These are phyloP conservation scores for Drosophila mercatorum DNA, from an alignment of 2,888 invertebrate species.

Conservation along the genomic window DNA sequence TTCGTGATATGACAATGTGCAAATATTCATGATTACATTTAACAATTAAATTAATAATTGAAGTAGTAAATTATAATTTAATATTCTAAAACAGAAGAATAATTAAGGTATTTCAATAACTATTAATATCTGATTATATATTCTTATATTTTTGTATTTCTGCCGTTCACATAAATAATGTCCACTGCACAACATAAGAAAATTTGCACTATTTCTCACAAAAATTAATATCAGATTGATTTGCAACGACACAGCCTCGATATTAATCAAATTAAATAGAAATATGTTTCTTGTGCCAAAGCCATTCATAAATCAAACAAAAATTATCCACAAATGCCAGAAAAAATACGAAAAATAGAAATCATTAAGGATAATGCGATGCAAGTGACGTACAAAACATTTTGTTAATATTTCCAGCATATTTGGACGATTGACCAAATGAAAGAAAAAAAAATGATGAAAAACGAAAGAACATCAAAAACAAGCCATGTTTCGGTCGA, in stretches of 20 bases:
- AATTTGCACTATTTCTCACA: not conserved
- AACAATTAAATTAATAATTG: not conserved
- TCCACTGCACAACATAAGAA: not conserved
- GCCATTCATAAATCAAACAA: conserved; percentile 55
- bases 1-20: not conserved
- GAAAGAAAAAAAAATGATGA: conserved; percentile 15
- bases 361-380: conserved; percentile 51
- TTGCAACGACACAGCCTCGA: conserved; percentile 15
- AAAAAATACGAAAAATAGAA: conserved; percentile 14
- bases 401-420: conserved; percentile 54
- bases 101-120: no score
- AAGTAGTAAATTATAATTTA: not conserved
- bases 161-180: not conserved
- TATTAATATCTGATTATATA: not conserved
- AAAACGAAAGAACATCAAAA: conserved; percentile 46
- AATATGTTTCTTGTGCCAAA: conserved; percentile 1
- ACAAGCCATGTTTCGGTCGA: conserved; percentile 76
- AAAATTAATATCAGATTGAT: conserved; percentile 14
- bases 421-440: conserved; percentile 32
- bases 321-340: conserved; percentile 15
- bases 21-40: no score
- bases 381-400: conserved; percentile 35
- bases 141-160: not conserved
- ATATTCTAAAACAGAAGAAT: no score
- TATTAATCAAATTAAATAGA: conserved; percentile 2